These are phyloP conservation scores for Danio aesculapii DNA, from an alignment of 2,797 vertebrate genomes.

Conservation along the genomic window DNA sequence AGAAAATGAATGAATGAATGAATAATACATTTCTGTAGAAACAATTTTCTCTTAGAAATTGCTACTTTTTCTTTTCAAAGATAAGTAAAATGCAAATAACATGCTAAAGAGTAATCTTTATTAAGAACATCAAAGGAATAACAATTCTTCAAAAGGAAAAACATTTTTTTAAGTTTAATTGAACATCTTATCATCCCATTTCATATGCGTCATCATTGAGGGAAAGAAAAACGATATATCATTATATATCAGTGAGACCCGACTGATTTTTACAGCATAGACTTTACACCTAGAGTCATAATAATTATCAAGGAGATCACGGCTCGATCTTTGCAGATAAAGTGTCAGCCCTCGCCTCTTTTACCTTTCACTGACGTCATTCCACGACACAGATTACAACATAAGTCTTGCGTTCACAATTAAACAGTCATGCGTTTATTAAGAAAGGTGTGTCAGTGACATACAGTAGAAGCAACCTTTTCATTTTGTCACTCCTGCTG, in stretches of 20 bases:
- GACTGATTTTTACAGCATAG: constrained; percentile 56
- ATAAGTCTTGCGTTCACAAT: neutral
- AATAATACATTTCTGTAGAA: too few relatives aligned
- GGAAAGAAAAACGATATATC: neutral
- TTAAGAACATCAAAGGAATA: too few relatives aligned
- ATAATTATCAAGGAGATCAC: constrained; percentile 27
- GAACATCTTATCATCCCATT: neutral
- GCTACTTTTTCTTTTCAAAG: too few relatives aligned
- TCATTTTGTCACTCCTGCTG: neutral
- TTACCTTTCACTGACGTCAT: neutral
- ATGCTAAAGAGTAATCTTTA: too few relatives aligned
- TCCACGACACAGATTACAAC: neutral
- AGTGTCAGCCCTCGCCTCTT: neutral
- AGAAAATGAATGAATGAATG: too few relatives aligned
- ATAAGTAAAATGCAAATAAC: too few relatives aligned
- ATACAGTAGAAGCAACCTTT: neutral
- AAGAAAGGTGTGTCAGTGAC: neutral
- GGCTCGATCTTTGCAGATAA: constrained; percentile 13
- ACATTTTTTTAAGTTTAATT: too few relatives aligned
- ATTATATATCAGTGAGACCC: neutral
- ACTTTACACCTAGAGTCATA: constrained; percentile 66
- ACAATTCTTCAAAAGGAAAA: too few relatives aligned
- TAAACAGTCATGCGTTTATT: neutral
- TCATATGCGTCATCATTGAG: neutral
- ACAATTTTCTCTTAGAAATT: too few relatives aligned